A percentile compares a stretch with the other conserved stretches of the same genome.
Evolutionary conservation across 1,140 invertebrate genomes (phyloP).

Genomic region (Drosophila willistoni): DNA sequence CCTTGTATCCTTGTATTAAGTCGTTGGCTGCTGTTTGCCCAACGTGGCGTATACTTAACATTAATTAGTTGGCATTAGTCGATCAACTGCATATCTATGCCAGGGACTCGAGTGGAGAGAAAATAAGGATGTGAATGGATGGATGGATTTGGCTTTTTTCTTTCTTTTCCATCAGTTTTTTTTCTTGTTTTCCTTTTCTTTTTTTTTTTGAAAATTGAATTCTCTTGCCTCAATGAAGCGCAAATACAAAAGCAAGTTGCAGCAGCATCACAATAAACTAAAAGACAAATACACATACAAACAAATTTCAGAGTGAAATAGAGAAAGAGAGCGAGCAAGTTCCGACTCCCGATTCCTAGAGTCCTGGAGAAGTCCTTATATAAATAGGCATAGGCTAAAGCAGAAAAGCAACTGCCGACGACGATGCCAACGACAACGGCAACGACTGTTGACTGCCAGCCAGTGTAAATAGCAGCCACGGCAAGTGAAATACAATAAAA

Average conservation of each 20-base stretch:
- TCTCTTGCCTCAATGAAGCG: constrained; percentile 70
- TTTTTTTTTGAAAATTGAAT: constrained; percentile 71
- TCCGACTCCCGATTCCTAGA: constrained; percentile 27
- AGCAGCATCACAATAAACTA: constrained; percentile 70
- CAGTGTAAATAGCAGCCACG: constrained; percentile 71
- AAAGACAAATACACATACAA: constrained; percentile 74
- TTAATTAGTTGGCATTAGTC: constrained; percentile 55
- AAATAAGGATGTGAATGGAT: neutral
- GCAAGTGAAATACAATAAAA: constrained; percentile 65
- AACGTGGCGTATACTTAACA: constrained; percentile 56
- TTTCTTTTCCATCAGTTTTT: constrained; percentile 4
- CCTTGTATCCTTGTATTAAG: constrained; percentile 49
- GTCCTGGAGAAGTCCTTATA: constrained; percentile 38
- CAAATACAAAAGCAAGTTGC: constrained; percentile 66
- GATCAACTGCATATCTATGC: constrained; percentile 4
- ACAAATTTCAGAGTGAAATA: constrained; percentile 47
- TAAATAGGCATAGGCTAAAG: constrained; percentile 67
- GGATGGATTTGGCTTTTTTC: neutral
- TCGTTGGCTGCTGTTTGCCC: constrained; percentile 44
- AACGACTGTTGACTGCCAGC: constrained; percentile 68
- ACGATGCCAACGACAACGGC: constrained; percentile 32
- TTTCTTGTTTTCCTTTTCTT: constrained; percentile 24
- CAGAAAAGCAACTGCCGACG: constrained; percentile 68
- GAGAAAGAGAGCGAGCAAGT: constrained; percentile 38
- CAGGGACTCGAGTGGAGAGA: neutral